Evolutionary conservation across 2,888 invertebrate species (phyloP), one percentile per base, ranked within the genome.

Genomic region (Phrixothrix hirtus): DNA sequence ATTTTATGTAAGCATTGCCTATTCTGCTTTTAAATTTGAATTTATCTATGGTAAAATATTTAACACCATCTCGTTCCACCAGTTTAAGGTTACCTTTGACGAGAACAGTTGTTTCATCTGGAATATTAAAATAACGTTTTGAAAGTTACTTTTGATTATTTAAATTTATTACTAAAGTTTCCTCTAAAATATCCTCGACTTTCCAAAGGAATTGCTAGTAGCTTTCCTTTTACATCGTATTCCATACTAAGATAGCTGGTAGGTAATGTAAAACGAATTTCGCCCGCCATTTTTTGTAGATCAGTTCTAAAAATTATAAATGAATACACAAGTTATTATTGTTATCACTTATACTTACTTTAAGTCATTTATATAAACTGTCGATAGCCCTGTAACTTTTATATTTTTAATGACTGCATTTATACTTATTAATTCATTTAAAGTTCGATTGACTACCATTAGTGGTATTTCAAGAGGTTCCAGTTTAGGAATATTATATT

Each of bases 381-480:
- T 77, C 0, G 83, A 82, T 6, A 83, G 80, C 0, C 89, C 89
- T 30, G 74, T 75, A 0, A 88, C 80, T 61, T 79, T 79, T 39
- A 87, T 81, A 56, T 89, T 81, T 51, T 75, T 84, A 55, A 87
- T 80, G 0, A 79, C 80, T 0, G 89, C 87, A 59, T 83, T 84
- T 10, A 90, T 68, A 52, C 81, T 81, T 13, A 89, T 80, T n/a
- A 87, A 82, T 1, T 87, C 84, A 48, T 69, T 72, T 4, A 84
- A 79, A 0, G 84, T 83, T 62, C 88, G 83, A 69, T 85, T 83
- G 57, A 89, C 81, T 60, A 83, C 82, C 53, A 89, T 77, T 42
- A 84, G 81, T 0, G 88, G 86, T 9, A 90, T 77, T 6, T 72
- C 75, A 57, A 90, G 79, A 0, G 90, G 90, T 55, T 90, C 89